Evolutionary conservation across 2,888 invertebrate species (phyloP).

Genomic region (Dioctria linearis): DNA sequence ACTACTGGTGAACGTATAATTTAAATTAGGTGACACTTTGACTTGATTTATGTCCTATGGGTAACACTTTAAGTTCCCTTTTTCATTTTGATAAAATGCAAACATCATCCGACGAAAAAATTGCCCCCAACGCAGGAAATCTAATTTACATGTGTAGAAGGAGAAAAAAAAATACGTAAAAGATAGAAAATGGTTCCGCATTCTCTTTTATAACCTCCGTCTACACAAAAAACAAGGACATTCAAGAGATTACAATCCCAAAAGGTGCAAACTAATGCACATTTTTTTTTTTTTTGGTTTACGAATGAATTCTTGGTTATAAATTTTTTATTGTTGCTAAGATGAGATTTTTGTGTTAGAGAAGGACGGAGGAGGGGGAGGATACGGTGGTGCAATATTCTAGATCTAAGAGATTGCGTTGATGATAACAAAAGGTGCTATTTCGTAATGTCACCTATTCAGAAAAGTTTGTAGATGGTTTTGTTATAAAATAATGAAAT

Average conservation of each 20-base stretch:
- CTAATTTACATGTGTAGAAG: slow-evolving; percentile 9
- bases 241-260: background rate
- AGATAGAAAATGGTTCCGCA: background rate
- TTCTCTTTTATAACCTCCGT: background rate
- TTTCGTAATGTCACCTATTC: background rate
- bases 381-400: no score
- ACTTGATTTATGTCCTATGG: slow-evolving; percentile 42
- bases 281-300: background rate
- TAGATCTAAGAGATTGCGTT: background rate
- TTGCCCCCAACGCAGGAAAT: background rate
- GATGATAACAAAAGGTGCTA: background rate
- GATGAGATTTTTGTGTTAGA: background rate
- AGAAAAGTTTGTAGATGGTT: background rate
- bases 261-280: background rate
- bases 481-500: background rate
- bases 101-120: slow-evolving; percentile 36
- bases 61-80: slow-evolving; percentile 28
- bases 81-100: slow-evolving; percentile 30
- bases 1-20: slow-evolving; percentile 29
- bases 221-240: background rate
- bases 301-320: background rate
- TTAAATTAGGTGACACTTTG: slow-evolving; percentile 54
- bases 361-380: background rate
- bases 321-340: background rate
- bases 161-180: slow-evolving; percentile 4